A percentile compares a stretch with the other conserved stretches of the same genome.
phyloP scores from a whole-genome alignment of 1,140 invertebrate genomes.

The Drusus annulatus region DNA sequence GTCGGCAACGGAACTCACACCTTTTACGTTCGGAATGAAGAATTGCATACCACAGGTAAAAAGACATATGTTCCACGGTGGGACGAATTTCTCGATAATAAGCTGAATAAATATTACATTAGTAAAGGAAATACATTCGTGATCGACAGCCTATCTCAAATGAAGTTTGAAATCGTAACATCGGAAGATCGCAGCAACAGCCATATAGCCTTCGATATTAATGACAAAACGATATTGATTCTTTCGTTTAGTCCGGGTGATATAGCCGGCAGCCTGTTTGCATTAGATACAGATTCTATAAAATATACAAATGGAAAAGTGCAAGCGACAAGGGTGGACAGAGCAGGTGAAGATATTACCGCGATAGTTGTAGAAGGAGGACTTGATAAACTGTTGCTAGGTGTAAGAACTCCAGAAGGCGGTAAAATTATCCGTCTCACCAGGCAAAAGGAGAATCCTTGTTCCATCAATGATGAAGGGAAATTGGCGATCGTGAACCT shows the following conservation, averaged over 20 bases:
- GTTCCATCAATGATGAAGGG: background rate
- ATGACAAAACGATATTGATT: conserved; percentile 20
- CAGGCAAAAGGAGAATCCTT: conserved; percentile 16
- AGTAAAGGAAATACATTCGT: conserved; percentile 17
- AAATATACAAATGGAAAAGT: background rate
- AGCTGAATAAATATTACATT: conserved; percentile 28
- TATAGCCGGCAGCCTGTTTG: conserved; percentile 26
- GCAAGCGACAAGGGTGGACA: background rate
- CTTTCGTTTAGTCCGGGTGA: conserved; percentile 11
- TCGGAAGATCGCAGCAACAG: conserved; percentile 25
- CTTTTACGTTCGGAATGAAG: background rate
- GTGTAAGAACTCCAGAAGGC: conserved; percentile 13
- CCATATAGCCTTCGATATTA: conserved; percentile 13
- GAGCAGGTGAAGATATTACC: conserved; percentile 7
- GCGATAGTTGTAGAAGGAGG: background rate
- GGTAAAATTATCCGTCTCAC: conserved; percentile 32
- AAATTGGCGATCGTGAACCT: conserved; percentile 6
- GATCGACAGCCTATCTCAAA: background rate
- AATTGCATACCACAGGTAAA: background rate
- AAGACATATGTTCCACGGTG: conserved; percentile 5
- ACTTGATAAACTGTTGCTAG: conserved; percentile 8
- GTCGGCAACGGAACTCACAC: background rate
- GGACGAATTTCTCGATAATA: conserved; percentile 31
- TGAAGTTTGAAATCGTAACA: conserved; percentile 37
- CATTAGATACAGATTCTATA: conserved; percentile 29